Evolutionary conservation across 2,797 vertebrate species (phyloP).

Genomic region (Dicrostonyx torquatus): DNA sequence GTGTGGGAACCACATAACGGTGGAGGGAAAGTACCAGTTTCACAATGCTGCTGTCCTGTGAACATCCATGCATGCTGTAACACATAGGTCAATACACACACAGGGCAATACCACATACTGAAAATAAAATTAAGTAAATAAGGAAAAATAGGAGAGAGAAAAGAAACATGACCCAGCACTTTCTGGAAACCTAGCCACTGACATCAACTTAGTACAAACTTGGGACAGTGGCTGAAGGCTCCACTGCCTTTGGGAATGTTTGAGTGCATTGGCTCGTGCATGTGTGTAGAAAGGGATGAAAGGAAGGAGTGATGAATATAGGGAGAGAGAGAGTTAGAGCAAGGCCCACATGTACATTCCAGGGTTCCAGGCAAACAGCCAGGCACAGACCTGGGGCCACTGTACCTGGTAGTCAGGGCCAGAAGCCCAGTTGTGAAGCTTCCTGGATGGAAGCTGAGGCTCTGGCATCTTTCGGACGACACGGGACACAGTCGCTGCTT

Average conservation of each 20-base stretch:
- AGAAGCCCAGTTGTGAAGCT: constrained; percentile 89
- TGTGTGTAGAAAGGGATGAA: neutral
- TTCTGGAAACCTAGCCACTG: neutral
- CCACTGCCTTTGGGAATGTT: neutral
- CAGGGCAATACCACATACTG: neutral
- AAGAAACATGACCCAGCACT: neutral
- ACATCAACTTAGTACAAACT: neutral
- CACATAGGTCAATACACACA: neutral
- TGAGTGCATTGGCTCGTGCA: too few relatives aligned
- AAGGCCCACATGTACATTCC: too few relatives aligned
- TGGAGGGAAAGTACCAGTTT: neutral
- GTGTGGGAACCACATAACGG: neutral
- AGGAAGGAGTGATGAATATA: too few relatives aligned
- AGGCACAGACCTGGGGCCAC: neutral
- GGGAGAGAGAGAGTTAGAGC: neutral
- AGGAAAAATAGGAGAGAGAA: neutral
- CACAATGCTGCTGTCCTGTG: neutral
- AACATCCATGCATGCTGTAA: neutral
- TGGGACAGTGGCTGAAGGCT: too few relatives aligned
- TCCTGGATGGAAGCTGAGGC: constrained; percentile 86
- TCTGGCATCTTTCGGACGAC: constrained; percentile 88
- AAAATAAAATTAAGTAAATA: neutral
- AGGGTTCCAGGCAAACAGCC: neutral
- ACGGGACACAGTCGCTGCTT: constrained; percentile 76
- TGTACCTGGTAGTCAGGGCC: constrained; percentile 90